Base-by-base conservation (phyloP, 1,140 invertebrate genomes). In the Drosophila bocki region DNA sequence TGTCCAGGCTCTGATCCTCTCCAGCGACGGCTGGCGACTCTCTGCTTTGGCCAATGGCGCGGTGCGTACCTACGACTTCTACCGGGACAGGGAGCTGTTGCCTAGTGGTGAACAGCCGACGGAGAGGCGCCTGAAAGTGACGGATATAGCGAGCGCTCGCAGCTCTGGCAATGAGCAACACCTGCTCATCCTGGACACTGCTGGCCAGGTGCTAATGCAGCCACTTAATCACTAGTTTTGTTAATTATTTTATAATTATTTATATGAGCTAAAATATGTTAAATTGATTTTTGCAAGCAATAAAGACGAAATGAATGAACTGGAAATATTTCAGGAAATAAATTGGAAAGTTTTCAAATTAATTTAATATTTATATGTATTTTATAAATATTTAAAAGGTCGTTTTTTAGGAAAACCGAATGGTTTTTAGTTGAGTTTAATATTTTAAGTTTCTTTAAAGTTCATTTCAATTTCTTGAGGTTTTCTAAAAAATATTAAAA, bases 51-150 rank as follows among this genome's bases (percentile, higher is more conserved):
- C 76, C 4, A 91, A 92, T 76, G 91, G 91, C 7, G 26, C 57
- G 3, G 50, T 92, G 13, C 84, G 87, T 7, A 58, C 59, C 19
- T 92, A 92, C 19, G 91, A 92, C 48, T 92, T 92, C 29, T 80
- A 88, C 57, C 65, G 83, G 48, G 91, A 92, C 44, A 68, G 63
- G 0, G 91, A 92, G 56, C 15, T 87, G 47, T 15, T 82, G 1
- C 3, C n/a, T 1, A 39, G 48, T 12, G 12, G 51, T 12, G 22
- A 26, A 1, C 22, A 19, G 12, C 33, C 48, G 22, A 17, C 32
- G n/a, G 50, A 75, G 13, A 71, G 39, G 3, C 8, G 37, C 0
- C 17, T 13, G 11, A 54, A 48, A 5, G 54, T 86, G 1, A 57
- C 37, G 32, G 91, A 92, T 32, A 88, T 92, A 33, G 82, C 86